Base-by-base conservation (phyloP, 2,113 vertebrate genomes). In the Pavo muticus region DNA sequence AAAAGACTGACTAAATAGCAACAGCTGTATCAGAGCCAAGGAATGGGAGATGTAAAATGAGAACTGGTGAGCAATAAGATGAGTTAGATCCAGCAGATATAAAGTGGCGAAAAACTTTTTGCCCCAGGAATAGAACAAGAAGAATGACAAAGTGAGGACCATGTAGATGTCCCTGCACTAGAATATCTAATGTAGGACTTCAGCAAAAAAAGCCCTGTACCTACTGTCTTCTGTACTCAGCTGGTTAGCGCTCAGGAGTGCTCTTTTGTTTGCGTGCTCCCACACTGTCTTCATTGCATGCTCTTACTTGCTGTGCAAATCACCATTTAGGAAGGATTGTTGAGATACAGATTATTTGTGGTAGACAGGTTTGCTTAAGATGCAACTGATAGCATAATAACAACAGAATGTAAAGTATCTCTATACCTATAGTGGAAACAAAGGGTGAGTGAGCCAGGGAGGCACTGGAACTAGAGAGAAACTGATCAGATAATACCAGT, bases 81-180 rank as follows among this genome's bases (percentile, higher is more conserved):
- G 21, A 88, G 39, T 74, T 84, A 60, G 37, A 95, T 35, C 60
- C 80, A 82, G 56, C 50, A 74, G 60, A 56, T 50, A 76, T 3
- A 24, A 95, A 81, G 39, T 25, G 63, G 30, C n/a, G 90, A 84
- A 95, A 61, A 57, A 29, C 70, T 59, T 70, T 90, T 86, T 90
- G n/a, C n/a, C 40, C 3, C 32, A 67, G 11, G 50, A 91, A 56
- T 4, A 83, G 75, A 86, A 83, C 15, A 93, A 91, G 68, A 68
- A 68, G 23, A 65, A 85, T 8, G 17, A 59, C 50, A 74, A 77
- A 71, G 9, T 59, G 42, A 84, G n/a, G 56, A 60, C 19, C 14
- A 71, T 59, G 48, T 39, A 60, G 5, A 1, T 48, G 48, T 65
- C 29, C 29, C 54, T 57, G 15, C 21, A 39, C 29, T 80, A 0